Percentiles rank a stretch among this genome's conserved stretches.
Evolutionary conservation across 2,797 vertebrate genomes (phyloP).

Genomic region (Monodelphis domestica): DNA sequence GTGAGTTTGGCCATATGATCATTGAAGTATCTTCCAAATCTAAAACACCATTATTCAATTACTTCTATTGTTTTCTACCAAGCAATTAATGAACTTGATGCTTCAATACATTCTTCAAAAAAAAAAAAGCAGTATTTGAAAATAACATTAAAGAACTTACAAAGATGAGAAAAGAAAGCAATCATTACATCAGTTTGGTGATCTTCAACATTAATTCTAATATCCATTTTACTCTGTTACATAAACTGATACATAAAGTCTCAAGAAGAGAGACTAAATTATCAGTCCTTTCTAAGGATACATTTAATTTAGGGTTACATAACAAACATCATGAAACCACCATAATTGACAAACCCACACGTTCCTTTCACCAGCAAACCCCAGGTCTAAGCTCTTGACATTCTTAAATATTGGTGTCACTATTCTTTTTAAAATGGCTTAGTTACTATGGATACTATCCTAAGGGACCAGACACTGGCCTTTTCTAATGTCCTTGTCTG

Average conservation of each 20-base stretch:
- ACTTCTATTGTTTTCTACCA: background rate
- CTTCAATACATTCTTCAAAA: background rate
- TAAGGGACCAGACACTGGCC: background rate
- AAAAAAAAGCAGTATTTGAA: background rate
- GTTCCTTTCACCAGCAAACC: background rate
- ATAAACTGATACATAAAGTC: background rate
- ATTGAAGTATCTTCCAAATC: background rate
- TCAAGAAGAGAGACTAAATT: background rate
- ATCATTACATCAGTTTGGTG: background rate
- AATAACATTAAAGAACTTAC: background rate
- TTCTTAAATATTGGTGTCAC: background rate
- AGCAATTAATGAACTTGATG: background rate
- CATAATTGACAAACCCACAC: background rate
- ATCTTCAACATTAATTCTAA: background rate
- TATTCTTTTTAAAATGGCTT: background rate
- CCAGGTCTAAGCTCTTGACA: background rate
- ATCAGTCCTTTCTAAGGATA: background rate
- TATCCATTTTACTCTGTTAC: background rate
- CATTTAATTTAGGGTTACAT: background rate
- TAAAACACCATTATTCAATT: background rate
- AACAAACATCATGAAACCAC: background rate
- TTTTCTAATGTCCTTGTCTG: background rate
- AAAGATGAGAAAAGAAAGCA: background rate
- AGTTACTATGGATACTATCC: background rate
- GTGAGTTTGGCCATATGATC: background rate